Evolutionary conservation across 2,113 vertebrate species (phyloP).

Genomic region (Bubo bubo): DNA sequence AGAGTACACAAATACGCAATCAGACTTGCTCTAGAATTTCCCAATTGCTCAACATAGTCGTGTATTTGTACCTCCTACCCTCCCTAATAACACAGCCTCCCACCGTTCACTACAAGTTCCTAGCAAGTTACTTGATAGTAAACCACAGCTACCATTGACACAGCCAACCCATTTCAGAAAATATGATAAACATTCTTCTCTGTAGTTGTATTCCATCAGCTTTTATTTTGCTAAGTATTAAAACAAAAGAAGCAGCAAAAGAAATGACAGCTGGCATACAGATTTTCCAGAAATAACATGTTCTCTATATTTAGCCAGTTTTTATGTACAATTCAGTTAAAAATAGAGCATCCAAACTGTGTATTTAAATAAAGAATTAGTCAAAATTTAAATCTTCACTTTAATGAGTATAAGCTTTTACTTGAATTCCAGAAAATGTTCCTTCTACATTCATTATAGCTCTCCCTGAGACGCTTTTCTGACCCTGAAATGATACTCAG

Average conservation of each 20-base stretch:
- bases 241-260: background rate
- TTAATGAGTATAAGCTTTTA: background rate
- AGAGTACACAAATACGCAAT: background rate
- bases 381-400: background rate
- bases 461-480: background rate
- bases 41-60: background rate
- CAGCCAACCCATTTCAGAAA: background rate
- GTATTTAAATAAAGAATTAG: background rate
- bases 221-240: constrained; percentile 10
- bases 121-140: background rate
- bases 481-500: background rate
- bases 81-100: background rate
- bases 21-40: background rate
- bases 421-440: background rate
- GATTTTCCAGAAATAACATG: background rate
- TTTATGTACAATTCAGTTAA: background rate
- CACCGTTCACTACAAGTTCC: background rate
- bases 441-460: background rate
- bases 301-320: background rate
- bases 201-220: background rate
- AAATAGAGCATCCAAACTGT: background rate
- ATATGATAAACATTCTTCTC: background rate
- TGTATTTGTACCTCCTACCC: background rate
- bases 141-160: background rate
- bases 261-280: background rate